phyloP scores from a whole-genome alignment of 2,888 invertebrate genomes.

The Smittia sp. region DNA sequence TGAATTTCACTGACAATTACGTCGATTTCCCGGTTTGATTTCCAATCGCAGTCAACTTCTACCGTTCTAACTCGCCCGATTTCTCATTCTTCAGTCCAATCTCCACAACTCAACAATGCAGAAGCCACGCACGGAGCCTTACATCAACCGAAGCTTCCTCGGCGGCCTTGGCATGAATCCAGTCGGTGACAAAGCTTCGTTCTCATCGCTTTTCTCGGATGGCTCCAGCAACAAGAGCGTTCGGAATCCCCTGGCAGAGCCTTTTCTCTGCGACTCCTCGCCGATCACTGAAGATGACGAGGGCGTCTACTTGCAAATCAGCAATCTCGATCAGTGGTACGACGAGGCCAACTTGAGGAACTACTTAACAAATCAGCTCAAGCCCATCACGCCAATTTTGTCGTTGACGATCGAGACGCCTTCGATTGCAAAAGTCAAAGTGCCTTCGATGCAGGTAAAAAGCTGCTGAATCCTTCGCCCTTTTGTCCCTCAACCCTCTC shows the following conservation, averaged over 20 bases:
- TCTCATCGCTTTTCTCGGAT: not conserved
- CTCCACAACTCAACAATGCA: constrained; percentile 1
- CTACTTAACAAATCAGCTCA: constrained; percentile 51
- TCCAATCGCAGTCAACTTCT: not conserved
- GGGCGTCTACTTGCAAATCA: constrained; percentile 48
- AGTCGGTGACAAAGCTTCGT: not conserved
- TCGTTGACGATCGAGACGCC: constrained; percentile 52
- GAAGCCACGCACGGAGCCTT: not conserved
- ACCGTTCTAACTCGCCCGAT: not conserved
- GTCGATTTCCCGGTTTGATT: not conserved
- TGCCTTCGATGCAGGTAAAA: constrained; percentile 45
- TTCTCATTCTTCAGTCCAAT: not conserved
- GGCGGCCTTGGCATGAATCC: not conserved
- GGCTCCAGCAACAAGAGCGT: not conserved
- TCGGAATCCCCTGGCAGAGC: not conserved
- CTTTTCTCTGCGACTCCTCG: not conserved
- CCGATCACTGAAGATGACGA: constrained; percentile 13
- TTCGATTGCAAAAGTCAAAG: constrained; percentile 53
- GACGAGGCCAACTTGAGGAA: constrained; percentile 51
- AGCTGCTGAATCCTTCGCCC: not conserved
- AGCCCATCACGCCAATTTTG: constrained; percentile 53
- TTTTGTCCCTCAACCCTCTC: not conserved
- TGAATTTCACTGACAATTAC: constrained; percentile 7
- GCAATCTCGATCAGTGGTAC: constrained; percentile 53
- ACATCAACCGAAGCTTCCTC: not conserved